Base-by-base conservation (phyloP, 2,797 vertebrate species). In the Protosalanx chinensis region DNA sequence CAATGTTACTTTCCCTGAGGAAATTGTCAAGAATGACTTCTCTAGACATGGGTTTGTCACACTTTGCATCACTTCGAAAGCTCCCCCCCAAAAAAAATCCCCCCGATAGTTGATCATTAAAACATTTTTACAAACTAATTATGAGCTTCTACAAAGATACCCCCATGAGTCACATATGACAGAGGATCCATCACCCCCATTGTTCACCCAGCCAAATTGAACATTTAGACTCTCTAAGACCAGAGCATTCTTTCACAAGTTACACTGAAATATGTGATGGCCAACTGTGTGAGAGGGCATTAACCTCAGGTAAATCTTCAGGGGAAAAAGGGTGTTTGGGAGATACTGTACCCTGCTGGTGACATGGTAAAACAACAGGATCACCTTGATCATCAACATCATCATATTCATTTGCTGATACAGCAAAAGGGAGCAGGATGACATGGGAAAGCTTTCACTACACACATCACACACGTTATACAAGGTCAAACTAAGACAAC, bases 311-410 rank as follows among this genome's bases (percentile, higher is more conserved):
- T 6, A 57, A 27, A 72, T 8, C 1, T n/a, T 56, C 23, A 65
- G 56, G 41, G 4, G 12, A 8, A 2, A 23, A 59, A 41, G 56
- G 68, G 60, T 30, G 62, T 82, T 77, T 88, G 75, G 82, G 79
- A 88, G 60, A 88, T 81, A 86, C 81, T 85, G 89, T 65, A 88
- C 83, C 78, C 90, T 92, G 82, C 88, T 91, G 91, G 88, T 84
- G 49, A 76, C 15, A 73, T 79, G 72, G 72, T 71, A 29, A 23
- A 68, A 57, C 53, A 20, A 23, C 57, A 32, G 16, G 8, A 56
- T 29, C 27, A 8, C 18, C 46, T 23, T 51, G 41, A 46, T 13
- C 13, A 33, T 53, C 27, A 86, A 76, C 73, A 79, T 75, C 59
- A 33, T 53, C 27, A 86, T 76, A 72, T 79, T 75, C 59, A 85